phyloP scores from a whole-genome alignment of 2,888 invertebrate species.

The Volucella inanis region DNA sequence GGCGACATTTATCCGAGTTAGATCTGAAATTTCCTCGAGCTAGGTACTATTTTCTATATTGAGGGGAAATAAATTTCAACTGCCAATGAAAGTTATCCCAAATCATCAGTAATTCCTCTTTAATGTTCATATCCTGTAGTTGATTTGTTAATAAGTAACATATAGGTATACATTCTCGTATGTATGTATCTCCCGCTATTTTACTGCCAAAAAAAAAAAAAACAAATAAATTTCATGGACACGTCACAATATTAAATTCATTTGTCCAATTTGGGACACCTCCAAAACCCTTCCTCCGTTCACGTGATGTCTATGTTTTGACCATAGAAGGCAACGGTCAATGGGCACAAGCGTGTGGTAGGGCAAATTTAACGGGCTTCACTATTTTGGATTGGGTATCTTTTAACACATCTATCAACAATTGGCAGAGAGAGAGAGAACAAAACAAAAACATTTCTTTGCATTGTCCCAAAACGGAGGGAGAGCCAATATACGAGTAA shows the following conservation, averaged over 20 bases:
- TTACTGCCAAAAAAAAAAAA: background rate
- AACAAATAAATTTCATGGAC: constrained; percentile 38
- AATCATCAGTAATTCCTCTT: background rate
- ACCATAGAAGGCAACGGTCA: constrained; percentile 61
- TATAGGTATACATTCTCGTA: background rate
- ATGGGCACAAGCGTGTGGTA: constrained; percentile 60
- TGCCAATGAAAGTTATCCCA: constrained; percentile 44
- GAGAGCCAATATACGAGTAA: constrained; percentile 34
- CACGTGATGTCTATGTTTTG: constrained; percentile 33
- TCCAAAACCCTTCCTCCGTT: constrained; percentile 32
- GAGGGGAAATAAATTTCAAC: background rate
- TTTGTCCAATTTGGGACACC: constrained; percentile 43
- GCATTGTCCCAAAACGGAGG: constrained; percentile 38
- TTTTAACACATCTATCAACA: constrained; percentile 66
- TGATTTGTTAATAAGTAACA: background rate
- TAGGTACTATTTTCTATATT: background rate
- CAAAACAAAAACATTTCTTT: constrained; percentile 20
- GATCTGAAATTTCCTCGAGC: background rate
- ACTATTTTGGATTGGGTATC: constrained; percentile 19
- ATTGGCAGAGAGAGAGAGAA: constrained; percentile 45
- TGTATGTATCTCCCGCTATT: background rate
- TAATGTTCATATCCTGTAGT: constrained; percentile 6
- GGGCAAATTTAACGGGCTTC: constrained; percentile 50
- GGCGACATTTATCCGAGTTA: constrained; percentile 1
- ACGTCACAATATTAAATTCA: constrained; percentile 17